These are phyloP conservation scores for Timema podura DNA, from an alignment of 2,888 invertebrate species.

Conservation along the genomic window DNA sequence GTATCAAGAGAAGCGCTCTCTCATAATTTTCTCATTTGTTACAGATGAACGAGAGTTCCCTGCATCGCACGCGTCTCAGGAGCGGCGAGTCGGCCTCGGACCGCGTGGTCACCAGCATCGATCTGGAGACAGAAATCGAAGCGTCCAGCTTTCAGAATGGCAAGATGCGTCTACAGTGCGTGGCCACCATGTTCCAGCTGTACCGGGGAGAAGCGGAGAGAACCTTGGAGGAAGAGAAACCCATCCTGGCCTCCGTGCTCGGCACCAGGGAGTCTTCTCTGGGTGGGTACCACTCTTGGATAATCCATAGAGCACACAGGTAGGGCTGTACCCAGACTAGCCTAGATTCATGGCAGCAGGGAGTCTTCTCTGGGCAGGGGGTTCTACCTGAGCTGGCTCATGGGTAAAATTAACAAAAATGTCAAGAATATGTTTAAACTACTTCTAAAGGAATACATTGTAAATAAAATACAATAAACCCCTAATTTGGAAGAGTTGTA, in stretches of 20 bases:
- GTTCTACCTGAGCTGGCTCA: too few relatives aligned
- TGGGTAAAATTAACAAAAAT: too few relatives aligned
- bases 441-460: too few relatives aligned
- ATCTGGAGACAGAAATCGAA: conserved; percentile 61
- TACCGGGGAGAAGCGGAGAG: conserved; percentile 60
- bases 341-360: too few relatives aligned
- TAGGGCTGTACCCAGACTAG: too few relatives aligned
- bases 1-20: too few relatives aligned
- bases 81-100: background rate
- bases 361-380: too few relatives aligned
- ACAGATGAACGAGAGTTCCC: conserved; percentile 1
- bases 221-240: conserved; percentile 67
- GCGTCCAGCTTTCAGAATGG: conserved; percentile 61
- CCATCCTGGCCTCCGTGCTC: conserved; percentile 68
- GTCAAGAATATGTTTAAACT: too few relatives aligned
- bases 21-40: too few relatives aligned
- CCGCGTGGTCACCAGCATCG: conserved; percentile 43
- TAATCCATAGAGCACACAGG: too few relatives aligned
- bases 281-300: conserved; percentile 44
- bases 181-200: conserved; percentile 63
- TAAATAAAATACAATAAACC: too few relatives aligned
- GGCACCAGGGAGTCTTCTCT: conserved; percentile 61
- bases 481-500: too few relatives aligned
- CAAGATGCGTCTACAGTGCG: conserved; percentile 61
- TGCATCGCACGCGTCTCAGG: background rate